These are phyloP conservation scores for Heliconius nattereri DNA, from an alignment of 1,140 invertebrate genomes.

Conservation along the genomic window DNA sequence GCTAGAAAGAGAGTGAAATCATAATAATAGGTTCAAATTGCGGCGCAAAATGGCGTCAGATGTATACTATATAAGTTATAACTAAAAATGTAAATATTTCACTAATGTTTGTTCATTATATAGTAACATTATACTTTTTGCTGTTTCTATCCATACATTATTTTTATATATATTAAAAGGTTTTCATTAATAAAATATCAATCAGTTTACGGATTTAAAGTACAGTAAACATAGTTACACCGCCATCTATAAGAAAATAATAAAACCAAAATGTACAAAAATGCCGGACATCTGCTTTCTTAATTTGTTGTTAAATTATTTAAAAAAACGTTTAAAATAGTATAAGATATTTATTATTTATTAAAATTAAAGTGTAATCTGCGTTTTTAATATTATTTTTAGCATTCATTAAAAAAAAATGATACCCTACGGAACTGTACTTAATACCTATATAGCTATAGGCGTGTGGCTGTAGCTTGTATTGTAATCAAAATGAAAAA, in stretches of 20 bases:
- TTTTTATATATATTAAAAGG: background rate
- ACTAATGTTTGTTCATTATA: background rate
- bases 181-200: background rate
- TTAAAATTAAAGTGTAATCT: too few relatives aligned
- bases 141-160: background rate
- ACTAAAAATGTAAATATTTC: background rate
- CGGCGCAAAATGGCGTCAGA: slow-evolving; percentile 73
- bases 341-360: too few relatives aligned
- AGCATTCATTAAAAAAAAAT: too few relatives aligned
- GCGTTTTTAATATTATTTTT: too few relatives aligned
- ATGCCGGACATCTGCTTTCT: background rate
- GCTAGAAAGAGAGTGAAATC: slow-evolving; percentile 61
- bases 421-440: too few relatives aligned
- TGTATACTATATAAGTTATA: slow-evolving; percentile 20
- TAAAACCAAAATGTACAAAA: background rate
- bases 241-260: slow-evolving; percentile 9
- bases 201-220: background rate
- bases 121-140: background rate
- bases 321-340: too few relatives aligned
- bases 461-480: too few relatives aligned
- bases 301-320: background rate
- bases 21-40: slow-evolving; percentile 62
- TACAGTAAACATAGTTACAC: background rate
- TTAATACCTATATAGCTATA: background rate
- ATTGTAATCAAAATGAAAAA: too few relatives aligned